phyloP scores from a whole-genome alignment of 2,113 vertebrate genomes.

The Nycticryphes semicollaris region DNA sequence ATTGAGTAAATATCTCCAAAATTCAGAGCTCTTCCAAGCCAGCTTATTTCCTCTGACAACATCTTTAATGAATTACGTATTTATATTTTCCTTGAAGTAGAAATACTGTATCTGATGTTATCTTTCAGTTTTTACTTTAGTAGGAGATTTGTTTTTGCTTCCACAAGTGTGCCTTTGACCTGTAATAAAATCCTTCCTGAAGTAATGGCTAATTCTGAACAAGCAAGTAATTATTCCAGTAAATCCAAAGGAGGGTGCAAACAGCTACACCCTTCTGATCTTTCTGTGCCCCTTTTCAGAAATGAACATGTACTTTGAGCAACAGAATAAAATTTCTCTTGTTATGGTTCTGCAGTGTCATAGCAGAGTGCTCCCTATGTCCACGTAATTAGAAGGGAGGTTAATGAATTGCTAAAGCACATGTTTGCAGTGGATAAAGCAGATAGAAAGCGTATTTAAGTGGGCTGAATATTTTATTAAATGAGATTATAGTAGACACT shows the following conservation, averaged over 20 bases:
- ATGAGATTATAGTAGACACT: neutral
- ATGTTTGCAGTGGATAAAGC: neutral
- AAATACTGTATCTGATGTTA: neutral
- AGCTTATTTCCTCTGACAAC: conserved; percentile 13
- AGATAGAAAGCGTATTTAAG: neutral
- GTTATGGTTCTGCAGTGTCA: neutral
- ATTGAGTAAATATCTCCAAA: neutral
- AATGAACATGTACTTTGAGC: neutral
- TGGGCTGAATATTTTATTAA: neutral
- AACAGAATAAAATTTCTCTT: neutral
- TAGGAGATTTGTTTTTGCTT: neutral
- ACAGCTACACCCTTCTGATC: neutral
- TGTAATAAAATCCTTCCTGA: conserved; percentile 33
- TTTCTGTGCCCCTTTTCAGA: neutral
- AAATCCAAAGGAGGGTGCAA: neutral
- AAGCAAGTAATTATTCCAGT: neutral
- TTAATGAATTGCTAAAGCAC: conserved; percentile 12
- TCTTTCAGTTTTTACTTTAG: conserved; percentile 29
- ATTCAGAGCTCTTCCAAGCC: neutral
- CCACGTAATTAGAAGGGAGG: neutral
- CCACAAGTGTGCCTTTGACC: neutral
- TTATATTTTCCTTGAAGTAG: conserved; percentile 8
- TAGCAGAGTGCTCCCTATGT: neutral
- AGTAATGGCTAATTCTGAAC: conserved; percentile 2
- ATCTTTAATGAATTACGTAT: neutral